Conservation (phyloP, 2,113 vertebrate genomes). For the Girardinichthys multiradiatus region DNA sequence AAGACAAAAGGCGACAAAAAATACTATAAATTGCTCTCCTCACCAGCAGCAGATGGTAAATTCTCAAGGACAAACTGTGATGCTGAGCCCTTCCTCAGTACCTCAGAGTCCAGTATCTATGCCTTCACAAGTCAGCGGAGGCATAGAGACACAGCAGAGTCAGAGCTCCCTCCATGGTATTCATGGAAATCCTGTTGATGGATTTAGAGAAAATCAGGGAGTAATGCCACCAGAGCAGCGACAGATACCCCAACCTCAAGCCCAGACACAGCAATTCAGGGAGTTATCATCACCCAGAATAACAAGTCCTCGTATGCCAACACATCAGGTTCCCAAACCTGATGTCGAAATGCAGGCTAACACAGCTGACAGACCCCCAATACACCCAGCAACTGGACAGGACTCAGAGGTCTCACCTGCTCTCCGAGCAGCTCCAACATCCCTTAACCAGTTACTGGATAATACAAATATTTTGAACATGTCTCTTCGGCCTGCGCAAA, state of each 20-base stretch:
- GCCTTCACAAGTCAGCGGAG: conserved; percentile 72
- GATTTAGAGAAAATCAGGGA: conserved; percentile 81
- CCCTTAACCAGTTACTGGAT: conserved; percentile 94
- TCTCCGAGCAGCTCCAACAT: conserved; percentile 89
- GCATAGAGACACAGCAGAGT: conserved; percentile 74
- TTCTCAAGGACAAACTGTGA: conserved; percentile 83
- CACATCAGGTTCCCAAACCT: conserved; percentile 83
- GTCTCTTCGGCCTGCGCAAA: conserved; percentile 80
- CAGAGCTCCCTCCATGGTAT: conserved; percentile 79
- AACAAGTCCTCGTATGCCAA: conserved; percentile 74
- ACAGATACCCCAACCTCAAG: conserved; percentile 71
- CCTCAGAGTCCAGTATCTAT: conserved; percentile 81
- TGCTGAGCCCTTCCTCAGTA: conserved; percentile 82
- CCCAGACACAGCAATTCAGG: conserved; percentile 73
- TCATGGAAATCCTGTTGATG: conserved; percentile 78
- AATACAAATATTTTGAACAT: conserved; percentile 84
- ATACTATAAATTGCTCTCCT: conserved; percentile 82
- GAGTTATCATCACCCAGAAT: conserved; percentile 83
- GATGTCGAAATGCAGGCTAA: conserved; percentile 79
- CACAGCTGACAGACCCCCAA: conserved; percentile 58
- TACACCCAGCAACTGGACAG: conserved; percentile 66
- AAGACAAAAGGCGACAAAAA: conserved; percentile 92
- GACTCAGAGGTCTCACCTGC: conserved; percentile 83
- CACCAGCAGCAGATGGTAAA: conserved; percentile 85
- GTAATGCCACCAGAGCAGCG: conserved; percentile 80